phyloP scores from a whole-genome alignment of 2,888 invertebrate genomes.

The Acronicta alni region DNA sequence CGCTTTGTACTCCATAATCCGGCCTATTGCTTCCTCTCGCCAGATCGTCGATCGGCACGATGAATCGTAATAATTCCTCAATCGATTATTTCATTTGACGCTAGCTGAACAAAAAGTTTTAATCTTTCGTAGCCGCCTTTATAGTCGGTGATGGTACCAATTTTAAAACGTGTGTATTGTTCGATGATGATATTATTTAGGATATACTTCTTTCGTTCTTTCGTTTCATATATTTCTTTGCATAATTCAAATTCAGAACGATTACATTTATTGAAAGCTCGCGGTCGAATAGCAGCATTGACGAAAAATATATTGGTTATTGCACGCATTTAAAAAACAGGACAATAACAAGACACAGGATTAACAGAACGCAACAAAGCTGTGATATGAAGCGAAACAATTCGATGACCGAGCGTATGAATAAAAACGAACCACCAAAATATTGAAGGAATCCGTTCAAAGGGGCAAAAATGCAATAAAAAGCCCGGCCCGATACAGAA shows the following conservation, averaged over 20 bases:
- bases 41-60: conserved; percentile 78
- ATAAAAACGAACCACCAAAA: conserved; percentile 88
- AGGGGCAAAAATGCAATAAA: conserved; percentile 89
- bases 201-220: conserved; percentile 77
- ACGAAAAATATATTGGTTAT: neutral
- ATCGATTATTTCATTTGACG: conserved; percentile 84
- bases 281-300: neutral
- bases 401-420: conserved; percentile 86
- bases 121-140: conserved; percentile 78
- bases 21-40: conserved; percentile 80
- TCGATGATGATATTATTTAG: conserved; percentile 58
- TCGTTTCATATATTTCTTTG: neutral
- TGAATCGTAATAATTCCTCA: conserved; percentile 86
- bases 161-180: conserved; percentile 61
- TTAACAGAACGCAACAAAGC: conserved; percentile 75
- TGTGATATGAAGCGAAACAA: conserved; percentile 84
- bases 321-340: conserved; percentile 16
- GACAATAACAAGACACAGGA: conserved; percentile 50
- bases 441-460: conserved; percentile 89
- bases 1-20: conserved; percentile 83
- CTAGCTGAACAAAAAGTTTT: conserved; percentile 76
- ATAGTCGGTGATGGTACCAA: conserved; percentile 72
- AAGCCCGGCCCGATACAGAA: conserved; percentile 83
- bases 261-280: no score
- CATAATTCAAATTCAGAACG: neutral